A percentile compares a stretch with the other conserved stretches of the same genome.
phyloP scores from a whole-genome alignment of 2,113 vertebrate genomes.

The Pteronura brasiliensis region DNA sequence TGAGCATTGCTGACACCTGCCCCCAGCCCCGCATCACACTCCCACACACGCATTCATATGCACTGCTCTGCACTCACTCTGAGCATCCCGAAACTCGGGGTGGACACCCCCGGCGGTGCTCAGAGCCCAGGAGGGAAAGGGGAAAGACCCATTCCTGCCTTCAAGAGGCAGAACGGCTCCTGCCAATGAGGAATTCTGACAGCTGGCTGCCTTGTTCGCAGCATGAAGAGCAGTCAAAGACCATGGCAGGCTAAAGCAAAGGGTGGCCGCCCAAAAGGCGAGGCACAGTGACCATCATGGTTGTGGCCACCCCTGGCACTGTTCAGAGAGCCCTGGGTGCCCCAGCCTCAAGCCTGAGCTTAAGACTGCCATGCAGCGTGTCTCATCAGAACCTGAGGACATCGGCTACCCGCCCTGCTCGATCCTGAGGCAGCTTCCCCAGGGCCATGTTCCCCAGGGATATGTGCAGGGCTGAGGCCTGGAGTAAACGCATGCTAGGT shows the following conservation, averaged over 20 bases:
- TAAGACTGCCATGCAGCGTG: fast-evolving
- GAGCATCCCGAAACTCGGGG: neutral
- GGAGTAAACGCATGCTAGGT: neutral
- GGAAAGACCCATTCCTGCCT: neutral
- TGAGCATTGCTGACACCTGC: fast-evolving
- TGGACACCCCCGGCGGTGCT: neutral
- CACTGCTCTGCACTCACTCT: too few relatives aligned
- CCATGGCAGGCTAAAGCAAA: neutral
- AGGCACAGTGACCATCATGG: neutral
- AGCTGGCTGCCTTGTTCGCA: neutral
- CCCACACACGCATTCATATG: neutral
- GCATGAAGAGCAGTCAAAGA: neutral
- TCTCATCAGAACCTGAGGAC: neutral
- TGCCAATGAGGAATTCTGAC: neutral
- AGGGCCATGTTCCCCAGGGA: neutral
- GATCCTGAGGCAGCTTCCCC: neutral
- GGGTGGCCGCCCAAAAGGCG: neutral
- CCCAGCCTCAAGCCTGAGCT: neutral
- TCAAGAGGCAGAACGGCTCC: neutral
- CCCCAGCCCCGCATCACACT: neutral
- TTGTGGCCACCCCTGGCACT: neutral
- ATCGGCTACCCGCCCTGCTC: neutral
- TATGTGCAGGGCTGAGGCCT: neutral
- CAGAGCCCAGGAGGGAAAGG: neutral
- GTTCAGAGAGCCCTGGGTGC: neutral